Base-by-base conservation (phyloP, 1,140 invertebrate species). In the Leptonema lineaticorne region DNA sequence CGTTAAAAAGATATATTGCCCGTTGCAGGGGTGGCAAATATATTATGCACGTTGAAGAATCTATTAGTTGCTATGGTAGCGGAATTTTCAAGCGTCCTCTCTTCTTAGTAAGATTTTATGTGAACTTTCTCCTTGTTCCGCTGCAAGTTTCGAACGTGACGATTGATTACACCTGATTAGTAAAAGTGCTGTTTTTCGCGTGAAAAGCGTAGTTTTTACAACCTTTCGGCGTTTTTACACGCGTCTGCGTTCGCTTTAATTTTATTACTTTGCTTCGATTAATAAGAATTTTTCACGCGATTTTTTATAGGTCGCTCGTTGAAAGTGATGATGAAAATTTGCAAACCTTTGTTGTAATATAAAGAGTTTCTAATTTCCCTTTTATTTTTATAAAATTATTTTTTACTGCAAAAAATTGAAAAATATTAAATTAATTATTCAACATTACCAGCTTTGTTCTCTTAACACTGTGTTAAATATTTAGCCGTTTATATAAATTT, bases 1-100 rank as follows among this genome's bases (percentile, higher is more conserved):
- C 59, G 59, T 45, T 33, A 27, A 33, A 62, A 45, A 62, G 59
- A 62, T 62, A 62, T 62, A 62, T 62, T 45, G 37, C 24, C 29
- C 18, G 30, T 27, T 37, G 30, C 59, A 27, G 59, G 33, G 59
- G 16, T 1, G 18, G 50, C n/a, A 62, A 62, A 62, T 62, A 45
- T 62, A 62, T 62, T 62, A 45, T 62, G 59, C 59, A 33, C 20
- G 45, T 18, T 41, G 59, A 62, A 62, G 59, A 45, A 62, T 62
- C 59, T 62, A 62, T 62, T 62, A 62, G 59, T 62, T 62, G 29
- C 58, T 60, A n/a, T 60, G n/a, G 18, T 11, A 24, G 33, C 30
- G 24, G 24, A 45, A 62, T 45, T 45, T 45, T 20, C 30, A 14
- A 62, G 27, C 11, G 33, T 16, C 24, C 56, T 9, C n/a, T n/a